Evolutionary conservation across 2,113 vertebrate genomes (phyloP), one percentile per base, ranked within the genome.

Genomic region (Embiotoca jacksoni): DNA sequence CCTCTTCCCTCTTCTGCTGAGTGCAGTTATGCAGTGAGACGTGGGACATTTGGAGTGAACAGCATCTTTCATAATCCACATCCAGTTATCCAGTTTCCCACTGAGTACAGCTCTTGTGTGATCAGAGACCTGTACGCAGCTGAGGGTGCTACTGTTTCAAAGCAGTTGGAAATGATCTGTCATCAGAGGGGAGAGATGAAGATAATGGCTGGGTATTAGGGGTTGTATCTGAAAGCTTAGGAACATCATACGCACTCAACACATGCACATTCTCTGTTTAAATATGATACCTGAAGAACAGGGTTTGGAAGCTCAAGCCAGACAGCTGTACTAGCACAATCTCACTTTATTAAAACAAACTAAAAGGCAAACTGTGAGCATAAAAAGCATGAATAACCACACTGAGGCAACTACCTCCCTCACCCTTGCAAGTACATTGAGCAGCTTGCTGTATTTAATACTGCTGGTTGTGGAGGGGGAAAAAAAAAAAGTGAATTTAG

Each of bases 91-190:
- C 79, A 75, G 66, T 82, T 64, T 87, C 62, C 72, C 6, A 55
- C 67, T 88, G 90, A 92, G 90, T 88, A 55, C 63, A 63, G 75
- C 63, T 90, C 89, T 88, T 92, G 87, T 87, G 75, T 89, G 91
- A 93, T 90, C 81, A 75, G 85, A 81, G 87, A 83, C 76, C 36
- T n/a, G 46, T 23, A 75, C 82, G 79, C 88, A 89, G 88, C 84
- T 88, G 84, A 89, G 82, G 49, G 68, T 44, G 78, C 87, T 92
- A 75, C 78, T 75, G 88, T 94, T 94, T 92, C 89, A 94, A 89
- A 90, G 90, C 80, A 78, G 72, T 85, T 88, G 88, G 90, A 93
- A 91, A 75, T 57, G 32, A 84, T 65, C 87, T 92, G 89, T 93
- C 91, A 90, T 79, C 90, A 67, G 50, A 35, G 46, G 52, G 69